These are phyloP conservation scores for Brachylomia viminalis DNA, from an alignment of 2,888 invertebrate species.

Conservation along the genomic window DNA sequence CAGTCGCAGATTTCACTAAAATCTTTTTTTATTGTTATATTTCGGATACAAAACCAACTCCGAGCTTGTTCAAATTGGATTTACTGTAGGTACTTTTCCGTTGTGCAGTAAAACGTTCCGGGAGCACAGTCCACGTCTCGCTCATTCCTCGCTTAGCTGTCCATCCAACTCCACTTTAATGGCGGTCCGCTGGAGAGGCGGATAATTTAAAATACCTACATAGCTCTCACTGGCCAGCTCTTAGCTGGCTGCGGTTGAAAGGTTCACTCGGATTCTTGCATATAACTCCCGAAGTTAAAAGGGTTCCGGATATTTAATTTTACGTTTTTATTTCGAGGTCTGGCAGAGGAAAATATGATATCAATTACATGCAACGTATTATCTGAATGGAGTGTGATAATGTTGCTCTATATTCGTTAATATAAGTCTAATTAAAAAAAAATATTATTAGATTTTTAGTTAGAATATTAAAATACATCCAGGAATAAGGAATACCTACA, in stretches of 20 bases:
- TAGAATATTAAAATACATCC: neutral
- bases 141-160: slow-evolving; percentile 58
- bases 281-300: slow-evolving; percentile 57
- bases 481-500: neutral
- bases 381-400: neutral
- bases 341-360: slow-evolving; percentile 15
- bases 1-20: no score
- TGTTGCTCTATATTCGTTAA: neutral
- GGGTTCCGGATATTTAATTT: slow-evolving; percentile 51
- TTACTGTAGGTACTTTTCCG: slow-evolving; percentile 16
- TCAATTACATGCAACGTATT: slow-evolving; percentile 8
- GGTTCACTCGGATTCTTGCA: slow-evolving; percentile 60
- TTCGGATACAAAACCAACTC: neutral
- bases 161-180: slow-evolving; percentile 67
- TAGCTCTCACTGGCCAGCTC: slow-evolving; percentile 55
- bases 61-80: neutral
- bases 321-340: slow-evolving; percentile 39
- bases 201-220: slow-evolving; percentile 72
- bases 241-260: slow-evolving; percentile 65
- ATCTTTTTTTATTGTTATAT: no score
- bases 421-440: neutral
- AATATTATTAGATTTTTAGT: neutral
- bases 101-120: neutral
- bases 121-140: slow-evolving; percentile 35
- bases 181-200: slow-evolving; percentile 57